Evolutionary conservation across 2,888 invertebrate genomes (phyloP).

Genomic region (Cistogaster globosa): DNA sequence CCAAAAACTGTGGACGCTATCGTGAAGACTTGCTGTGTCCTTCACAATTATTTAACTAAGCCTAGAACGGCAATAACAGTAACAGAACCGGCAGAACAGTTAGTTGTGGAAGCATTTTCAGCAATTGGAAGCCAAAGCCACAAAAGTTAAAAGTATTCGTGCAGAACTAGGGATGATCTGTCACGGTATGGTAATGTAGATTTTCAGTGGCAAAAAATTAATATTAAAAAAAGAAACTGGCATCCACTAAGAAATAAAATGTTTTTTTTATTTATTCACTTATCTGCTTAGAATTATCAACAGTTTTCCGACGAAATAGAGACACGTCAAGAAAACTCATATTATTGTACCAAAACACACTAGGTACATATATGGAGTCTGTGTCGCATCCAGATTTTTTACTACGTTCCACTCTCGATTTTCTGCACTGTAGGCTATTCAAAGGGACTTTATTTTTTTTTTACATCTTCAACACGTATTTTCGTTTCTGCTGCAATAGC

Average conservation of each 20-base stretch:
- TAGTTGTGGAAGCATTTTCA: conserved; percentile 25
- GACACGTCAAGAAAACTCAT: background rate
- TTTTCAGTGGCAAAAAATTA: conserved; percentile 14
- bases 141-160: conserved; percentile 11
- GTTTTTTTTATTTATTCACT: conserved; percentile 5
- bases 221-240: background rate
- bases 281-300: conserved; percentile 22
- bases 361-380: conserved; percentile 2
- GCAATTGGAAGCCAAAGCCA: conserved; percentile 28
- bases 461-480: background rate
- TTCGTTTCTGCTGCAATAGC: background rate
- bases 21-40: background rate
- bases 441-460: background rate
- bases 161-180: conserved; percentile 2
- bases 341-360: conserved; percentile 17
- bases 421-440: background rate
- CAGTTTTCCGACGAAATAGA: conserved; percentile 18
- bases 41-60: conserved; percentile 26
- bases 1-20: conserved; percentile 15
- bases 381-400: conserved; percentile 18
- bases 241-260: background rate
- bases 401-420: background rate
- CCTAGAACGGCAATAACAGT: background rate
- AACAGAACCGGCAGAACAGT: conserved; percentile 2
- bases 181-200: background rate